These are phyloP conservation scores for Equus przewalskii DNA, from an alignment of 2,113 vertebrate species.

Conservation along the genomic window DNA sequence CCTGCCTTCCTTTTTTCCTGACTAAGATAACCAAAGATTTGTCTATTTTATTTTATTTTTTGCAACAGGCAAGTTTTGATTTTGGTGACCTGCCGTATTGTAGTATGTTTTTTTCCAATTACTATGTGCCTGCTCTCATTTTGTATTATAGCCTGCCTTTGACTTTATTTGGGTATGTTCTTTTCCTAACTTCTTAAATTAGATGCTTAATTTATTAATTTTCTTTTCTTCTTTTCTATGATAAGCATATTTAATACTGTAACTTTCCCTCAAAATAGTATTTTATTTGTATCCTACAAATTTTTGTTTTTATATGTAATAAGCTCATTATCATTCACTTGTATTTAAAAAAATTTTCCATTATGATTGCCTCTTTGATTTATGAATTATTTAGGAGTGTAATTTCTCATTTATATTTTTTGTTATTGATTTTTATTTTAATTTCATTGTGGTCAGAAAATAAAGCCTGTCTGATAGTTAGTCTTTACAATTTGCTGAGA, in stretches of 20 bases:
- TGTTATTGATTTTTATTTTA: conserved; percentile 52
- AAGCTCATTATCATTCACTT: background rate
- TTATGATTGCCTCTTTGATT: background rate
- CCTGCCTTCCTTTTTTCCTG: background rate
- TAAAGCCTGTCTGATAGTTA: background rate
- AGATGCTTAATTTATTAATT: background rate
- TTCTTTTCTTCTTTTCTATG: background rate
- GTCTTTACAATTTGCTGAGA: background rate
- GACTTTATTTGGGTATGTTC: background rate
- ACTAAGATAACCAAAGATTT: background rate
- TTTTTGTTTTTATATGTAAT: background rate
- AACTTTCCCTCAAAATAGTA: background rate
- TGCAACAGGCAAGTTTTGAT: background rate
- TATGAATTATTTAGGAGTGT: conserved; percentile 15
- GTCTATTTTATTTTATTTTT: conserved; percentile 2
- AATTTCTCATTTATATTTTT: conserved; percentile 40
- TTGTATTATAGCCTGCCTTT: background rate
- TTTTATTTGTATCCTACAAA: background rate
- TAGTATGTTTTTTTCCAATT: background rate
- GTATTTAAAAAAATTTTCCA: background rate
- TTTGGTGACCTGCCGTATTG: background rate
- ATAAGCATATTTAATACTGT: background rate
- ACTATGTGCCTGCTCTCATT: background rate
- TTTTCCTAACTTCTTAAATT: background rate
- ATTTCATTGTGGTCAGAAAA: conserved; percentile 22